Base-by-base conservation (phyloP, 2,888 invertebrate species). In the Ceraclea dissimilis region DNA sequence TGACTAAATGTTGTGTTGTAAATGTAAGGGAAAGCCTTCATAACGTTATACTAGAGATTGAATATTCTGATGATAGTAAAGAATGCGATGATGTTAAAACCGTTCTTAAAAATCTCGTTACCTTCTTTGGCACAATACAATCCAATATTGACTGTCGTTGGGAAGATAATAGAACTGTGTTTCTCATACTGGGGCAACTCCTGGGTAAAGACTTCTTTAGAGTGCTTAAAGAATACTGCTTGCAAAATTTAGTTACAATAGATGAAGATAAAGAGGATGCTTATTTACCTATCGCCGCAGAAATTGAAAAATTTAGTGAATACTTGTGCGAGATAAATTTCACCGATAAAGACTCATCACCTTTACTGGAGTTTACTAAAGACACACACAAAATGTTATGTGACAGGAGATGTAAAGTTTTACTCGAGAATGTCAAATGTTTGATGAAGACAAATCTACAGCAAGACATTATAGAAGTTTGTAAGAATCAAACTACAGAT, bases 321-420 rank as follows among this genome's bases (percentile, higher is more conserved):
- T 76, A 76, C 61, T 62, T 78, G 4, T 69, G 76, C 44, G 76
- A 77, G 16, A 62, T 76, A n/a, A 73, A 75, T 62, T 78, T 77
- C 65, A 71, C 75, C 2, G 68, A 71, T 33, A 64, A 70, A 0
- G 65, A 68, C 1, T 63, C 70, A 46, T 78, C 78, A 19, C 76
- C 76, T 0, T 63, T 78, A 1, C 71, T 73, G 60, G 71, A 73
- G 60, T 78, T 73, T 55, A 71, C 76, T 6, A 69, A 72, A 64
- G 70, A 76, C 22, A 73, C 74, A 1, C 74, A 76, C 65, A 71
- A 71, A 65, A 71, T 77, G 0, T 63, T 77, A 18, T 77, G 76
- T 54, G 71, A 75, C 53, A 76, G 76, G 52, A 76, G 75, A 64
- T 77, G 75, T 68, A 71, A 74, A 60, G 76, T 74, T 62, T 61